These are phyloP conservation scores for Trematomus loennbergii DNA, from an alignment of 2,113 vertebrate species.

Conservation along the genomic window DNA sequence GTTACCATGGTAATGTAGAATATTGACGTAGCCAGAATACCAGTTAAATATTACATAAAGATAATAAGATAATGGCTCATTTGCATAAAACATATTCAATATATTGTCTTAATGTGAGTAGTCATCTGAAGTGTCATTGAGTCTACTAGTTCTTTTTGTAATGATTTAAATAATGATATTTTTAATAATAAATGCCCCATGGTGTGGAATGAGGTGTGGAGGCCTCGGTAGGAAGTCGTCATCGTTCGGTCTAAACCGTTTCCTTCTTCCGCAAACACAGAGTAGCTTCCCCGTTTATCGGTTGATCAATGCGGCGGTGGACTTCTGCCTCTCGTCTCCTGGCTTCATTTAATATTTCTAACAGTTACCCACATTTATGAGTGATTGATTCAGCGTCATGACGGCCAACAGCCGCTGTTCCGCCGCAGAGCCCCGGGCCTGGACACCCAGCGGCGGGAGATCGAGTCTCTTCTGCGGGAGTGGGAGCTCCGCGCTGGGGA, in stretches of 20 bases:
- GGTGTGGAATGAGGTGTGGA: background rate
- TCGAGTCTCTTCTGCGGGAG: conserved; percentile 82
- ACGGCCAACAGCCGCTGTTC: conserved; percentile 75
- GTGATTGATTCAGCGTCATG: conserved; percentile 47
- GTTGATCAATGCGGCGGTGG: conserved; percentile 66
- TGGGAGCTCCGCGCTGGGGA: conserved; percentile 83
- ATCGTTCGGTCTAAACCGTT: conserved; percentile 53
- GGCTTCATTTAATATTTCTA: background rate
- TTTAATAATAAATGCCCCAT: too few relatives aligned
- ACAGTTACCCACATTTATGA: conserved; percentile 68
- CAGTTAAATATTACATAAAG: too few relatives aligned
- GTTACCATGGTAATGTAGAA: too few relatives aligned
- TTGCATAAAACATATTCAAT: too few relatives aligned
- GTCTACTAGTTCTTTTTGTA: too few relatives aligned
- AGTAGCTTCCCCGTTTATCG: conserved; percentile 55
- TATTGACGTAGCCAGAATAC: too few relatives aligned
- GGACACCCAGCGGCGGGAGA: conserved; percentile 85
- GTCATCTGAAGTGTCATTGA: too few relatives aligned
- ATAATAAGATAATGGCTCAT: too few relatives aligned
- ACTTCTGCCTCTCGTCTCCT: conserved; percentile 23
- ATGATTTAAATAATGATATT: too few relatives aligned
- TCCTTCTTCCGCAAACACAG: conserved; percentile 85
- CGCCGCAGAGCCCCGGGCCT: conserved; percentile 80
- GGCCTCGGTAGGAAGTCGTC: conserved; percentile 70
- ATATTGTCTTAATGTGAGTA: too few relatives aligned